Conservation (phyloP, 2,113 vertebrate species). For the Emydocephalus ijimae region DNA sequence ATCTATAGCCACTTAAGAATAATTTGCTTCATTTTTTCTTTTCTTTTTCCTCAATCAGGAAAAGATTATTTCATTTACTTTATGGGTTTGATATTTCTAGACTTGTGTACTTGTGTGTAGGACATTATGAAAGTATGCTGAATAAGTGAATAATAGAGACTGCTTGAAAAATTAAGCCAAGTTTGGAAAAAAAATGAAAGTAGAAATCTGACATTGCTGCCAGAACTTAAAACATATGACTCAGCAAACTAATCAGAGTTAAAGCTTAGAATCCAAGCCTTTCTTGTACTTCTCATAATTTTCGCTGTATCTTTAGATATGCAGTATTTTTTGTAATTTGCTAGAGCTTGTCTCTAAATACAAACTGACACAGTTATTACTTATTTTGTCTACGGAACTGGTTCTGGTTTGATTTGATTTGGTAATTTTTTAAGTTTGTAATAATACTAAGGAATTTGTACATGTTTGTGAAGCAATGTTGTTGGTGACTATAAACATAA, state of each 20-base stretch:
- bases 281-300: neutral
- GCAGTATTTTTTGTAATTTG: neutral
- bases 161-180: neutral
- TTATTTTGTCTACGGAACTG: constrained; percentile 14
- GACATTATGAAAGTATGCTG: neutral
- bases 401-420: constrained; percentile 30
- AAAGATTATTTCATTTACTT: neutral
- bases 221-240: neutral
- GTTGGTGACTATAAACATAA: constrained; percentile 38
- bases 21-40: neutral
- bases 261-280: neutral
- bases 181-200: neutral
- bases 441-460: neutral
- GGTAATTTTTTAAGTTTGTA: neutral
- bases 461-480: constrained; percentile 44
- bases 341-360: neutral
- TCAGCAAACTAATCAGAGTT: neutral
- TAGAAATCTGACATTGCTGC: neutral
- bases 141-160: neutral
- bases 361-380: neutral
- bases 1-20: neutral
- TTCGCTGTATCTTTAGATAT: neutral
- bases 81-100: neutral
- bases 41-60: neutral
- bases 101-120: neutral